A percentile compares a stretch with the other conserved stretches of the same genome.
phyloP scores from a whole-genome alignment of 2,113 vertebrate species.

The Hyla sarda region DNA sequence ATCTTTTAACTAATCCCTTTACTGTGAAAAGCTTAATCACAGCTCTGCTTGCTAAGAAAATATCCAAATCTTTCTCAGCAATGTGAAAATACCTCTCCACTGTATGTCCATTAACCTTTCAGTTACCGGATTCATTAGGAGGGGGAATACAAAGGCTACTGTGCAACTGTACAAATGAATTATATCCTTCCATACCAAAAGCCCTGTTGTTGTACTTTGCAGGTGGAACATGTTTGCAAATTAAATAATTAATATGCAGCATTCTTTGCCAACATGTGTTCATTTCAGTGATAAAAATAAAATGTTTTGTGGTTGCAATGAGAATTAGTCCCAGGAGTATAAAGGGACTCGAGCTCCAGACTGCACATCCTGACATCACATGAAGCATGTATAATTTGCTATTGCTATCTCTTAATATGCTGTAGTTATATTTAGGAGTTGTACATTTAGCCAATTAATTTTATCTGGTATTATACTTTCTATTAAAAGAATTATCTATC shows the following conservation, averaged over 20 bases:
- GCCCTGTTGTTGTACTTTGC: conserved; percentile 47
- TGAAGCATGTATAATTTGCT: conserved; percentile 65
- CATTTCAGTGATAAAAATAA: conserved; percentile 66
- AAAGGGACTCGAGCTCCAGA: conserved; percentile 63
- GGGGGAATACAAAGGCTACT: not conserved
- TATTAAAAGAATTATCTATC: not conserved
- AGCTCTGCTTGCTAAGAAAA: conserved; percentile 35
- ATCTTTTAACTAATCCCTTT: conserved; percentile 51
- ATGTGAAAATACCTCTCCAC: conserved; percentile 9
- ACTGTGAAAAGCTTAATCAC: conserved; percentile 37
- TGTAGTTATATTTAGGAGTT: conserved; percentile 67
- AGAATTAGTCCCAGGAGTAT: conserved; percentile 63
- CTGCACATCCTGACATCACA: conserved; percentile 61
- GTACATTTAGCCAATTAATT: conserved; percentile 66
- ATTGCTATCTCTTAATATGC: conserved; percentile 54
- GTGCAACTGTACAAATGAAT: not conserved
- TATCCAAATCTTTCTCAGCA: conserved; percentile 23
- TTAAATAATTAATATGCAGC: conserved; percentile 67
- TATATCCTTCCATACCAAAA: not conserved
- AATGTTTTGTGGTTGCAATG: conserved; percentile 61
- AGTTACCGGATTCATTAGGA: not conserved
- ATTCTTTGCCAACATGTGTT: conserved; percentile 65
- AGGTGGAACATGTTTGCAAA: conserved; percentile 61
- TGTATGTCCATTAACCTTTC: conserved; percentile 1
- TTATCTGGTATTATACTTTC: not conserved